phyloP scores from a whole-genome alignment of 2,888 invertebrate species.

The Sepioteuthis lessoniana region DNA sequence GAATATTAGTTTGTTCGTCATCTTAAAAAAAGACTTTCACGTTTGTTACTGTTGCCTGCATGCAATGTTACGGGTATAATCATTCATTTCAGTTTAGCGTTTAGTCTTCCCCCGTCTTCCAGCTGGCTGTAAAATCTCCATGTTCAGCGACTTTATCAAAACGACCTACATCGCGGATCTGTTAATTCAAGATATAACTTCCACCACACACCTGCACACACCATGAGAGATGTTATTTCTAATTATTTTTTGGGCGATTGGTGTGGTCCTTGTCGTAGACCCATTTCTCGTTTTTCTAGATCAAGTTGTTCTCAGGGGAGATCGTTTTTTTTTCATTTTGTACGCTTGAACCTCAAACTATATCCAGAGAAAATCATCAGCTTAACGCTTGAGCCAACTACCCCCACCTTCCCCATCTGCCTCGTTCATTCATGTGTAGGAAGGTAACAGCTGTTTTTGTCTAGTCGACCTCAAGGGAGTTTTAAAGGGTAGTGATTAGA shows the following conservation, averaged over 20 bases:
- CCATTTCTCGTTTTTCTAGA: not conserved
- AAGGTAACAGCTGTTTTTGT: not conserved
- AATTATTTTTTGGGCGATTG: not conserved
- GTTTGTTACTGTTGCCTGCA: not conserved
- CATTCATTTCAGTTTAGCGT: too few species aligned
- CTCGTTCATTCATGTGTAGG: not conserved
- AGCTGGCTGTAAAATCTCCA: not conserved
- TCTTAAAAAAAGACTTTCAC: not conserved
- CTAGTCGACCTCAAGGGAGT: not conserved
- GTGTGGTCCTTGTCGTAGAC: not conserved
- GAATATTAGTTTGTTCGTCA: not conserved
- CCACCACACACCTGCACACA: not conserved
- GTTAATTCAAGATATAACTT: not conserved
- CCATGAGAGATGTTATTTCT: conserved; percentile 11
- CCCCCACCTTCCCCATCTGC: not conserved
- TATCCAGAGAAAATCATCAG: not conserved
- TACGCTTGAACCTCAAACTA: not conserved
- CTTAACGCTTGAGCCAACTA: not conserved
- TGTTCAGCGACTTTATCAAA: not conserved
- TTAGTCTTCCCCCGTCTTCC: not conserved
- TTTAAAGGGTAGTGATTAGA: not conserved
- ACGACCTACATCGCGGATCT: not conserved
- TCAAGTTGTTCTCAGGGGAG: not conserved
- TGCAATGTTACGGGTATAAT: not conserved
- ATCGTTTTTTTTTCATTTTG: too few species aligned